Evolutionary conservation across 2,797 vertebrate genomes (phyloP), one percentile per base, ranked within the genome.

Genomic region (Protonibea diacanthus): DNA sequence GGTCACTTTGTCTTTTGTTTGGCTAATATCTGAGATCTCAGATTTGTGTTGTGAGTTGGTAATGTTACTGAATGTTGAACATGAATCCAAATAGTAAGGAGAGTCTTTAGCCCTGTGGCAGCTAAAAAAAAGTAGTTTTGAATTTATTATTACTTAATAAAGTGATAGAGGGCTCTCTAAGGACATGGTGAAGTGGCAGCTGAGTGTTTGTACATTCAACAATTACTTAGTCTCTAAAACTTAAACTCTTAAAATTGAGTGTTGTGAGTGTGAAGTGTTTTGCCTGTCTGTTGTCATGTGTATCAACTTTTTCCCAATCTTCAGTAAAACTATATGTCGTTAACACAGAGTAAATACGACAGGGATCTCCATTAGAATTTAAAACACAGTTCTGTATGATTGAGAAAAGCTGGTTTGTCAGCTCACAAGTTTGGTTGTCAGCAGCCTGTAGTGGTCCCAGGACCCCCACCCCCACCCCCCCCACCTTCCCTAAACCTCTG

Each of bases 391-490:
- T 42, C 13, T 51, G 45, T 10, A 8, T 11, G 45, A 25, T 2
- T 2, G 9, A 33, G 18, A 7, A 4, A 12, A 21, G 6, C 21
- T 27, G 57, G 42, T 15, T 4, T n/a, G 42, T 74, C 27, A 33
- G 44, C 29, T 66, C 56, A 51, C 10, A 3, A 10, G 48, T 49
- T 65, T 40, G 65, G 70, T 62, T 75, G 58, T 53, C 59, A 80
- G 78, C 76, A 77, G 80, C 56, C 59, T 84, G 76, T 67, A 18
- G 5, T 49, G 29, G 3, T 84, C 78, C 74, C 62, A 75, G 40
- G 45, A 42, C 71, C 84, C n/a, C n/a, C n/a, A n/a, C n/a, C n/a
- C n/a, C n/a, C n/a, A n/a, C n/a, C n/a, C n/a, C n/a, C 25, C 52
- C 11, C 44, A 1, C 13, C 51, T 15, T 21, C 47, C 56, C 20